Percentiles rank a stretch among this genome's conserved stretches.
phyloP scores from a whole-genome alignment of 2,797 vertebrate genomes.

The Erpetoichthys calabaricus region DNA sequence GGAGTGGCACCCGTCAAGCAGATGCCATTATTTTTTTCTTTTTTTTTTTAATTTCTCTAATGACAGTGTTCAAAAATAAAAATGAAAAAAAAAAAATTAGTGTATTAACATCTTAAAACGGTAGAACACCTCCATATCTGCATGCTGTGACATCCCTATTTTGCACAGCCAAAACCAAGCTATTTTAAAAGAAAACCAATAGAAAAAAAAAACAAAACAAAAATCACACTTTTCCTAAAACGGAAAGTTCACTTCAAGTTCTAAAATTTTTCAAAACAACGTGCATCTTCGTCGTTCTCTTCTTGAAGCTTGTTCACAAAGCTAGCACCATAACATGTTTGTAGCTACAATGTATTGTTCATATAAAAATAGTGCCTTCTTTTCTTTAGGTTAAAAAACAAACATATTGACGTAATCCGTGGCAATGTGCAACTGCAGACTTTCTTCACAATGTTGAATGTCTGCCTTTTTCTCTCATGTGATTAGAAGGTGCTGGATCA shows the following conservation, averaged over 20 bases:
- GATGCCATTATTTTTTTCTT: too few relatives aligned
- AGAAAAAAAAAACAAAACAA: conserved; percentile 26
- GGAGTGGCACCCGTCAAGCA: too few relatives aligned
- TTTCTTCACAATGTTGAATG: conserved; percentile 31
- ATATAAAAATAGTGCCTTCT: conserved; percentile 94
- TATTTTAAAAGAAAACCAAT: conserved; percentile 22
- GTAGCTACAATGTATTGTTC: conserved; percentile 84
- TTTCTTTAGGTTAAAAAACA: conserved; percentile 62
- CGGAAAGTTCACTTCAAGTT: conserved; percentile 85
- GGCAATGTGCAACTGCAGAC: conserved; percentile 91
- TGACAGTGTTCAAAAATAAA: too few relatives aligned
- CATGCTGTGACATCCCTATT: conserved; percentile 47
- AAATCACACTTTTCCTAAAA: conserved; percentile 91
- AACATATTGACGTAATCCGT: conserved; percentile 84
- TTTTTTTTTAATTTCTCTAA: too few relatives aligned
- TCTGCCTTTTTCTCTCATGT: conserved; percentile 37
- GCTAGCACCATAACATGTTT: conserved; percentile 88
- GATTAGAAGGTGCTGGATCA: conserved; percentile 73
- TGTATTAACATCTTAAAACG: not conserved
- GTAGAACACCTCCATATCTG: conserved; percentile 27
- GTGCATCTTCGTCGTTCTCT: conserved; percentile 61
- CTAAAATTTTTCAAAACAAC: conserved; percentile 42
- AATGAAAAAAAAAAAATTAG: too few relatives aligned
- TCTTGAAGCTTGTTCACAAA: conserved; percentile 74
- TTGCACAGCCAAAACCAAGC: conserved; percentile 49